Conservation (phyloP, 2,888 invertebrate species). For the Xestia c-nigrum region DNA sequence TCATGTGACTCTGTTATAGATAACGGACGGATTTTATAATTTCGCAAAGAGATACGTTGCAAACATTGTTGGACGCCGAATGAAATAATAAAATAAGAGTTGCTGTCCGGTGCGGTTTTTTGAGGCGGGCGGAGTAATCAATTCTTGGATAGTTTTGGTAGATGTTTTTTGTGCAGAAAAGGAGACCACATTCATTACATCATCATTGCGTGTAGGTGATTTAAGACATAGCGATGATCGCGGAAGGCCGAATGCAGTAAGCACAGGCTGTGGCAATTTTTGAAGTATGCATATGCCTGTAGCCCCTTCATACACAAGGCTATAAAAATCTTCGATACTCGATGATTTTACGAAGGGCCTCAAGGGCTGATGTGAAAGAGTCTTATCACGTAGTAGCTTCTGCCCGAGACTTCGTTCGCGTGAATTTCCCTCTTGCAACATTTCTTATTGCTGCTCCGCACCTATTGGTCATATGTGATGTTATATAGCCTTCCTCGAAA, state of each 20-base stretch:
- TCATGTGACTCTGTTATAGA: conserved; percentile 57
- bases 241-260: background rate
- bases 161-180: background rate
- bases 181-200: background rate
- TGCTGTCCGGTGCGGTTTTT: background rate
- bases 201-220: background rate
- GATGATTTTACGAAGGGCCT: no score
- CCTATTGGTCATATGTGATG: no score
- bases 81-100: background rate
- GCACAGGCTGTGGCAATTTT: background rate
- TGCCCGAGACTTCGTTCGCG: no score
- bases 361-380: no score
- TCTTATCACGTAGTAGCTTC: no score
- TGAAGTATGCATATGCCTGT: background rate
- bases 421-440: no score
- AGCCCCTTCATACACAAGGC: no score
- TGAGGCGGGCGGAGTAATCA: background rate
- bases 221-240: background rate
- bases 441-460: no score
- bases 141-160: background rate
- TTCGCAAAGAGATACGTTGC: conserved; percentile 23
- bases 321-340: no score
- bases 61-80: conserved; percentile 2
- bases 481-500: no score
- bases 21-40: conserved; percentile 44